Evolutionary conservation across 2,888 invertebrate genomes (phyloP).

Genomic region (Strigamia crassipes): DNA sequence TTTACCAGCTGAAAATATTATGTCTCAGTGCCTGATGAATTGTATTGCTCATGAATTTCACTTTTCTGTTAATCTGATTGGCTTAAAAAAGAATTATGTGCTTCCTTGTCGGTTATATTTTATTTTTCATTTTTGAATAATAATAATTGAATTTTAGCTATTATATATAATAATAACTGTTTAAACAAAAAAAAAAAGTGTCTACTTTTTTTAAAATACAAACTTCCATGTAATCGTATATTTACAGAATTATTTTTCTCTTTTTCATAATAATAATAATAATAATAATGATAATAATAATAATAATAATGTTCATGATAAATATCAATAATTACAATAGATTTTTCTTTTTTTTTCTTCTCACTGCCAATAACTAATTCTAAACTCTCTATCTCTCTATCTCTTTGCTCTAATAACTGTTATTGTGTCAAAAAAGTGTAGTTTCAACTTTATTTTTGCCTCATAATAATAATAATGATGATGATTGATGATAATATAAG

Average conservation of each 20-base stretch:
- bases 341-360: slow-evolving; percentile 4
- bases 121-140: not conserved
- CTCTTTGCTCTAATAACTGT: slow-evolving; percentile 39
- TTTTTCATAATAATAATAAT: slow-evolving; percentile 14
- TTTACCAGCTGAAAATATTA: slow-evolving; percentile 18
- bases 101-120: not conserved
- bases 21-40: slow-evolving; percentile 38
- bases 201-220: slow-evolving; percentile 41
- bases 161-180: not conserved
- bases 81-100: not conserved
- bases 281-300: not conserved
- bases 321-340: slow-evolving; percentile 39
- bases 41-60: slow-evolving; percentile 33
- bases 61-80: not conserved
- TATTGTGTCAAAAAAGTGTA: slow-evolving; percentile 15
- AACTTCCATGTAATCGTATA: slow-evolving; percentile 38
- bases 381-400: not conserved
- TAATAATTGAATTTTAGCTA: not conserved
- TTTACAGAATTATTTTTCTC: slow-evolving; percentile 39
- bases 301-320: not conserved
- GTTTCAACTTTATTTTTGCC: slow-evolving; percentile 28
- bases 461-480: not conserved
- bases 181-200: not conserved
- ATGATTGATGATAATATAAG: not conserved
- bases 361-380: slow-evolving; percentile 38